These are phyloP conservation scores for Chaitophorus viminalis DNA, from an alignment of 2,888 invertebrate genomes.

Conservation along the genomic window DNA sequence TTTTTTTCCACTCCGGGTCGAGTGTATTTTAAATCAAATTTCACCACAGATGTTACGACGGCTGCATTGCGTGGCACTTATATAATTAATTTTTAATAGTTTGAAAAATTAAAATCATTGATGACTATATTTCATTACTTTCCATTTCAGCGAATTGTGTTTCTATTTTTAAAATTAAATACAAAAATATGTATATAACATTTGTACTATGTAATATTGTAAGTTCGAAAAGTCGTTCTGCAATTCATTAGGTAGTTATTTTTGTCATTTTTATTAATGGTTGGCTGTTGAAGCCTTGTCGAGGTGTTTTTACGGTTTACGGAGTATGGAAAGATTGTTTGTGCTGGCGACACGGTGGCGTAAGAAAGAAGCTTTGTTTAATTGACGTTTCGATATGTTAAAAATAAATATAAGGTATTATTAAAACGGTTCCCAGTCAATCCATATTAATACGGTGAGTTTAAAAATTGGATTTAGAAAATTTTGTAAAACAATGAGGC, in stretches of 20 bases:
- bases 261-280: constrained; percentile 32
- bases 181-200: neutral
- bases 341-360: neutral
- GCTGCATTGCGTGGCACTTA: neutral
- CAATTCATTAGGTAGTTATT: neutral
- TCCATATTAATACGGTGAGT: neutral
- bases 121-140: too few species aligned
- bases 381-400: neutral
- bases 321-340: neutral
- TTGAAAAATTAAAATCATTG: too few species aligned
- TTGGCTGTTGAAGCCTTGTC: neutral
- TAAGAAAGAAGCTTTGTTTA: constrained; percentile 23
- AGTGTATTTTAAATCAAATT: neutral
- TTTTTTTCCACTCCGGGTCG: neutral
- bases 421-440: constrained; percentile 14
- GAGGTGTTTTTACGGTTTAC: neutral
- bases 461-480: too few species aligned
- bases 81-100: constrained; percentile 17
- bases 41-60: neutral
- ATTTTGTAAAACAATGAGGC: too few species aligned
- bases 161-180: neutral
- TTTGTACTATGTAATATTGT: neutral
- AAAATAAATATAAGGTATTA: neutral
- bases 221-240: neutral
- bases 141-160: neutral